Percentiles rank a stretch among this genome's conserved stretches.
phyloP scores from a whole-genome alignment of 2,113 vertebrate species.

The Pantherophis guttatus region DNA sequence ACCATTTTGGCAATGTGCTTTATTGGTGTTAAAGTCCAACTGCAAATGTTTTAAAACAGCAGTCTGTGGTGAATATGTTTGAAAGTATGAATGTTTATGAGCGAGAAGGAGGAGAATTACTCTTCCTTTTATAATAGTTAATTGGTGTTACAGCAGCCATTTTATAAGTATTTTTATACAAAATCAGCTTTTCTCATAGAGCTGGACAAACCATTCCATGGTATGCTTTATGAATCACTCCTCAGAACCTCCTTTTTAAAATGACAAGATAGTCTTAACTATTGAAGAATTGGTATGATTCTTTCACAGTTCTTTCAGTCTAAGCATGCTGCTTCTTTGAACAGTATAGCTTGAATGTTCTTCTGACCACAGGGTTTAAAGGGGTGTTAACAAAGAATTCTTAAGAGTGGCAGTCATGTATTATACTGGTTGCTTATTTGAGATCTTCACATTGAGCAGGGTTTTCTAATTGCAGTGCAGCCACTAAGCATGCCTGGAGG shows the following conservation, averaged over 20 bases:
- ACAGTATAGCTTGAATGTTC: neutral
- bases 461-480: neutral
- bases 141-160: neutral
- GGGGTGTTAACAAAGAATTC: neutral
- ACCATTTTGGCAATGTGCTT: neutral
- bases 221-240: neutral
- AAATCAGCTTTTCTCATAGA: neutral
- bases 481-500: neutral
- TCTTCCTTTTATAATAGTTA: neutral
- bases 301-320: neutral
- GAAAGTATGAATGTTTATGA: neutral
- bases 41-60: neutral
- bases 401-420: neutral
- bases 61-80: neutral
- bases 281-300: neutral
- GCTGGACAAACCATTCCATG: neutral
- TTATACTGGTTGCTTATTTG: neutral
- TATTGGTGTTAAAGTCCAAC: neutral
- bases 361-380: neutral
- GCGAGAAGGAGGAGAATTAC: neutral
- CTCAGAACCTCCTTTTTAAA: neutral
- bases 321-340: neutral
- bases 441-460: neutral
- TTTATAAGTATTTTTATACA: neutral
- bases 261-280: neutral